A percentile compares a stretch with the other conserved stretches of the same genome.
Evolutionary conservation across 2,113 vertebrate genomes (phyloP).

Genomic region (Syngnathus scovelli): DNA sequence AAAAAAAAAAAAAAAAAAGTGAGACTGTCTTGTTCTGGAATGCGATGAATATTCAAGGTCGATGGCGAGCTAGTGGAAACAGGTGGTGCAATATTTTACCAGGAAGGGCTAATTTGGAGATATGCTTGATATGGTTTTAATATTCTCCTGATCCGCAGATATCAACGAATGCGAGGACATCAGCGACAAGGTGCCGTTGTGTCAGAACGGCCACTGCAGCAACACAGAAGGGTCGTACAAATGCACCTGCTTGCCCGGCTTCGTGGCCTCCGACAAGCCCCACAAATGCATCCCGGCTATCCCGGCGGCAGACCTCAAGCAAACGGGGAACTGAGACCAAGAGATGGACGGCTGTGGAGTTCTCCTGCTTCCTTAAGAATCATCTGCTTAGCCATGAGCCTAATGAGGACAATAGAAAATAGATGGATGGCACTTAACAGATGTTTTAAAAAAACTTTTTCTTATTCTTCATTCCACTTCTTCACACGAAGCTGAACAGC

Average conservation of each 20-base stretch:
- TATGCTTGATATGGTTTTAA: no score
- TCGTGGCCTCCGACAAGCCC: conserved; percentile 71
- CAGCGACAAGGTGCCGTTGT: conserved; percentile 77
- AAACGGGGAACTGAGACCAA: conserved; percentile 51
- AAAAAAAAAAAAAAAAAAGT: conserved; percentile 28
- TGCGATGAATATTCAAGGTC: conserved; percentile 54
- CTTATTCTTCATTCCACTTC: conserved; percentile 1
- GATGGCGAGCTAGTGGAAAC: conserved; percentile 39
- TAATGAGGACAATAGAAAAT: neutral
- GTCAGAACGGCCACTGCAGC: conserved; percentile 77
- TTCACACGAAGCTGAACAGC: conserved; percentile 2
- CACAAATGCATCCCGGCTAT: conserved; percentile 80
- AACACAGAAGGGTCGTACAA: conserved; percentile 91
- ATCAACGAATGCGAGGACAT: conserved; percentile 90
- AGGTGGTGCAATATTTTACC: conserved; percentile 35
- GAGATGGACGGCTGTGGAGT: conserved; percentile 8
- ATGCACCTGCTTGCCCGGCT: conserved; percentile 81
- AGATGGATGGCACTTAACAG: conserved; percentile 10
- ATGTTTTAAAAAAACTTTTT: neutral
- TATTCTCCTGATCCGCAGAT: conserved; percentile 62
- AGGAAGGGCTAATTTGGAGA: no score
- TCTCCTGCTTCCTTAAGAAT: conserved; percentile 23
- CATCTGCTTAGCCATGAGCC: neutral
- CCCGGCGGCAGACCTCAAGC: conserved; percentile 33
- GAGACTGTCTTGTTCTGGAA: conserved; percentile 43